Base-by-base conservation (phyloP, 2,888 invertebrate genomes). In the Nudaria mundana region DNA sequence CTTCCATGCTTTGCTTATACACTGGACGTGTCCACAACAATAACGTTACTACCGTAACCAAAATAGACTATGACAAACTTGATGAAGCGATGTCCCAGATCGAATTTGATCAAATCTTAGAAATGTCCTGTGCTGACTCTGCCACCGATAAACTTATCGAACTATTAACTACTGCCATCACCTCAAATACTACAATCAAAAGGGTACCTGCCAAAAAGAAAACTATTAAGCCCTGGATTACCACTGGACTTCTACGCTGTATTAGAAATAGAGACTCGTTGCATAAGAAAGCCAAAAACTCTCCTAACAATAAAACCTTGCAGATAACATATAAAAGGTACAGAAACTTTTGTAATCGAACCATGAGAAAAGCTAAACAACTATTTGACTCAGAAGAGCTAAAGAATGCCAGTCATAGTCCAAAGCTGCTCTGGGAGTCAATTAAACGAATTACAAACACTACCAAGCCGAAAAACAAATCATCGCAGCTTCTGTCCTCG, bases 181-280 rank as follows among this genome's bases (percentile, higher is more conserved):
- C 22, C 3, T 13, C 22, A 13, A 12, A 31, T 4, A 23, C 31
- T 3, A 4, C n/a, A 5, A 1, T n/a, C 3, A 22, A 31, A 22
- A 32, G 13, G 8, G 31, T 32, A 2, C 14, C 29, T 22, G 12
- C 29, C 2, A 20, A 22, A 8, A 36, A 29, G 13, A 36, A 6
- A 10, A 22, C 23, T 1, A 8, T 36, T 1, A 36, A 36, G n/a
- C 29, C 22, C 4, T 36, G 36, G 29, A 12, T 25, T 11, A 25
- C 25, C 11, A 10, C 25, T 5, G 25, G 12, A 1, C 4, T 25
- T 2, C 5, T 36, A 2, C 13, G 29, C 0, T 36, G 36, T n/a
- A 29, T 36, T n/a, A 15, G 13, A 11, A n/a, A 36, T n/a, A 36
- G 36, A n/a, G 29, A 26, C 28, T n/a, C 14, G 2, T 3, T 36